Percentiles rank a stretch among this genome's conserved stretches.
phyloP scores from a whole-genome alignment of 2,797 vertebrate genomes.

The Glyptemys insculpta region DNA sequence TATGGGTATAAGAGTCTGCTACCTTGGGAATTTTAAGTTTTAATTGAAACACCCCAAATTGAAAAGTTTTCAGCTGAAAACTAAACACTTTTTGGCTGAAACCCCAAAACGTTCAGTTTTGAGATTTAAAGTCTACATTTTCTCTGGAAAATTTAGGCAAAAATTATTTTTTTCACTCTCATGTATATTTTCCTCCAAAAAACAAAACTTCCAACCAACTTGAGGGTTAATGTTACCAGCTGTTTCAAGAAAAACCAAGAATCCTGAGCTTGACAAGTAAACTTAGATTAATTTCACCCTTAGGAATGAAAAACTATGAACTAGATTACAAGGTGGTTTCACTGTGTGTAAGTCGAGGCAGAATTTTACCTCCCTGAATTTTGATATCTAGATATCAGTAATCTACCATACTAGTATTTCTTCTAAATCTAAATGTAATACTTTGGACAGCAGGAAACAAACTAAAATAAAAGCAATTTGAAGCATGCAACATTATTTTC shows the following conservation, averaged over 20 bases:
- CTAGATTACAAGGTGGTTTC: neutral
- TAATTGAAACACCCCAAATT: neutral
- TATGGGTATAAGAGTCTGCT: neutral
- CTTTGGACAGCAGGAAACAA: neutral
- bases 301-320: neutral
- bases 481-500: neutral
- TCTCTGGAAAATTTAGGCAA: neutral
- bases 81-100: neutral
- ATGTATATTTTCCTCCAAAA: neutral
- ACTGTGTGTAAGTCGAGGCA: neutral
- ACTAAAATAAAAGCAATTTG: neutral
- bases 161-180: neutral
- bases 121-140: neutral
- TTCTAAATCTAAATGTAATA: conserved; percentile 20
- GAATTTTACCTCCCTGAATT: neutral
- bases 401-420: neutral
- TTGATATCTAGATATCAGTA: neutral
- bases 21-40: neutral
- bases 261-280: neutral
- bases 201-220: neutral
- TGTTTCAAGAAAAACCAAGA: neutral
- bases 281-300: neutral
- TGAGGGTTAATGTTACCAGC: neutral
- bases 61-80: neutral
- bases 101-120: neutral